phyloP scores from a whole-genome alignment of 2,797 vertebrate genomes.

The Peromyscus melanophrys region DNA sequence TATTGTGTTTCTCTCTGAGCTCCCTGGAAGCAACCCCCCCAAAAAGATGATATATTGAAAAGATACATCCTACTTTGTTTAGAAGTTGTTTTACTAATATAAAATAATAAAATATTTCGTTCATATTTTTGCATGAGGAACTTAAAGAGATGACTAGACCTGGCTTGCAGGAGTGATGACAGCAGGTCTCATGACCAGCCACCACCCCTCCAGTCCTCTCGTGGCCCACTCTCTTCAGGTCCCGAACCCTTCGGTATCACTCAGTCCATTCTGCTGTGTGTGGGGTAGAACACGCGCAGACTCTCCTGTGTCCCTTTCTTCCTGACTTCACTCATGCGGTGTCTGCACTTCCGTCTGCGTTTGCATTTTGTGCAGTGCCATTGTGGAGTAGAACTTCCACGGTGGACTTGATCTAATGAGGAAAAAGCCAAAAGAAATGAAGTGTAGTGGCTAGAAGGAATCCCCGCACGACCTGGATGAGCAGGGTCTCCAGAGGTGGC shows the following conservation, averaged over 20 bases:
- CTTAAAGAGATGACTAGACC: neutral
- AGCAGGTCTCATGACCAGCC: neutral
- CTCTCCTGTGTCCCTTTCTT: neutral
- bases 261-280: fast-evolving
- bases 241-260: neutral
- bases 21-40: conserved; percentile 37
- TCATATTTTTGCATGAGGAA: neutral
- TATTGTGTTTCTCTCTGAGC: neutral
- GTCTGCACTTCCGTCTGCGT: neutral
- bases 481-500: neutral
- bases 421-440: neutral
- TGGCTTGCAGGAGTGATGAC: neutral
- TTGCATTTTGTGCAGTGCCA: conserved; percentile 11
- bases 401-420: conserved; percentile 26
- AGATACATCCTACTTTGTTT: conserved; percentile 3
- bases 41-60: neutral
- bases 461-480: neutral
- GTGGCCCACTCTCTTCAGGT: neutral
- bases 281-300: neutral
- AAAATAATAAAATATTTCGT: conserved; percentile 22
- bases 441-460: neutral
- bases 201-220: too few species aligned
- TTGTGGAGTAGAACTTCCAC: neutral
- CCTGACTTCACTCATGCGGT: neutral
- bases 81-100: neutral